Conservation (phyloP, 2,113 vertebrate species). For the Enhydra lutris region DNA sequence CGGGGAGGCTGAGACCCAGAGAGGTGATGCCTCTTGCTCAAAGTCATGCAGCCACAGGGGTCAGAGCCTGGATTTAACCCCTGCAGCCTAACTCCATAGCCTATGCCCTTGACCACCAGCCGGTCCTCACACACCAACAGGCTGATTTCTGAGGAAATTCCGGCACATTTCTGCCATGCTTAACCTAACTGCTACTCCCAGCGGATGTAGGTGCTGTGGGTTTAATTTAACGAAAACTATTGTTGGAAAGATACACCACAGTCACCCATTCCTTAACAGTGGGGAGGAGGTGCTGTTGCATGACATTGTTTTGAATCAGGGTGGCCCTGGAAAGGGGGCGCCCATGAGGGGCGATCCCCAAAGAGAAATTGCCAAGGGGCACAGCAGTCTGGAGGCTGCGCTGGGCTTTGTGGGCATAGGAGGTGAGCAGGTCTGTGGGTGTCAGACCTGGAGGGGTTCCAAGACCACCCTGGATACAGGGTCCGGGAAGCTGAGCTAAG, state of each 20-base stretch:
- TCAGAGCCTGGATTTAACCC: neutral
- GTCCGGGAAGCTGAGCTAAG: too few relatives aligned
- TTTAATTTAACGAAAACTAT: neutral
- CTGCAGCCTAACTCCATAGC: fast-evolving
- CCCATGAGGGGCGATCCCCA: too few relatives aligned
- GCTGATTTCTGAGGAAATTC: neutral
- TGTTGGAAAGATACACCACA: neutral
- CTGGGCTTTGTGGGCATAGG: fast-evolving
- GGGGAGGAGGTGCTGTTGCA: too few relatives aligned
- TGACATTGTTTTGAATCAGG: neutral
- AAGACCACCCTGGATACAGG: neutral
- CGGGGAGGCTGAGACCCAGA: neutral
- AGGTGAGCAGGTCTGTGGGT: fast-evolving
- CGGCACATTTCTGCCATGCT: neutral
- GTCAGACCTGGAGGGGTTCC: neutral
- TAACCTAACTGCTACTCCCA: neutral
- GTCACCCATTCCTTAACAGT: neutral
- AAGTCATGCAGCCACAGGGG: neutral
- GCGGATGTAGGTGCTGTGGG: neutral
- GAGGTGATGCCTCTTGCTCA: neutral
- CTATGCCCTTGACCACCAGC: neutral
- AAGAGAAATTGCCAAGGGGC: neutral
- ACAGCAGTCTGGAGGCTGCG: neutral
- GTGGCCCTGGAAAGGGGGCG: neutral
- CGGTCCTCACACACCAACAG: neutral